Percentiles rank a stretch among this genome's conserved stretches.
Conservation (phyloP, 2,888 invertebrate genomes). For the Agrochola lota region DNA sequence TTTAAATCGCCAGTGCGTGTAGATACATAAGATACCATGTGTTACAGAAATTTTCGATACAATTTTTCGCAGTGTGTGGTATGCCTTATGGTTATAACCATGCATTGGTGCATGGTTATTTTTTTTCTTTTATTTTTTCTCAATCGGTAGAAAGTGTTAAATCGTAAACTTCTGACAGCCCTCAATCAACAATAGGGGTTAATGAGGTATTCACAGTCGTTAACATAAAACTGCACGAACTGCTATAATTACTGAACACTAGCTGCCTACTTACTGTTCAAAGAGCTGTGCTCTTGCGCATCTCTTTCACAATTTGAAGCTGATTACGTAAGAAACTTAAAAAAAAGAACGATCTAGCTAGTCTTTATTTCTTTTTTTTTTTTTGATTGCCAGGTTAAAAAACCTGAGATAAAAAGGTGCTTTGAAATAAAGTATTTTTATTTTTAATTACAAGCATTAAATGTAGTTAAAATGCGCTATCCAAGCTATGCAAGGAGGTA, state of each 20-base stretch:
- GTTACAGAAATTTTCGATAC: no score
- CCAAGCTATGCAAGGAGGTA: not conserved
- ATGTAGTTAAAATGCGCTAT: not conserved
- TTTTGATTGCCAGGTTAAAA: not conserved
- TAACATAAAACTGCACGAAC: conserved; percentile 59
- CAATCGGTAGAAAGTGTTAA: not conserved
- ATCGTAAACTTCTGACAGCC: conserved; percentile 48
- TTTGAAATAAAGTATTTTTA: not conserved
- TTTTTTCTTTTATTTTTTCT: no score
- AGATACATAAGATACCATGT: no score
- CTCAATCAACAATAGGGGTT: conserved; percentile 61
- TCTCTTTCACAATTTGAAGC: conserved; percentile 27
- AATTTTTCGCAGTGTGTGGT: no score
- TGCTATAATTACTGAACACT: conserved; percentile 46
- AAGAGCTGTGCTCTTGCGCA: conserved; percentile 58
- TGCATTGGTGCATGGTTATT: no score
- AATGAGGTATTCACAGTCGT: conserved; percentile 63
- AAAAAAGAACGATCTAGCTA: not conserved
- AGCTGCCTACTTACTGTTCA: conserved; percentile 57
- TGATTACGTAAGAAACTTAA: not conserved
- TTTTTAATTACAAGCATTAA: not conserved
- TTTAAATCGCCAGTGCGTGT: no score
- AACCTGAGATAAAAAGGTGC: not conserved
- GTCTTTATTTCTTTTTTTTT: not conserved
- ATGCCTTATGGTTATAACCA: no score